Conservation (phyloP, 2,888 invertebrate species). For the Camptogramma bilineatum region DNA sequence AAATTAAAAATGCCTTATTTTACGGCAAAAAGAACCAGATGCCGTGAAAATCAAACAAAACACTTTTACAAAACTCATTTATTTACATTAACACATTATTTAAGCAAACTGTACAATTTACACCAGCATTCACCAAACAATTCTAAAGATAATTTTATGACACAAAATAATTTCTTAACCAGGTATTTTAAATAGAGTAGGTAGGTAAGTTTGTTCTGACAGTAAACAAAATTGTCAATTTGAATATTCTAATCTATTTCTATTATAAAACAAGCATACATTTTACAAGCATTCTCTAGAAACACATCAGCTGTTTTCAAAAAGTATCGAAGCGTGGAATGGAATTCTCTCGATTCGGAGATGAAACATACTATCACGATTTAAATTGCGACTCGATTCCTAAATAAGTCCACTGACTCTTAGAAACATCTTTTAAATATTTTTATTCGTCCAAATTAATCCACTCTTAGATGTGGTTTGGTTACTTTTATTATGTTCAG, state of each 20-base stretch:
- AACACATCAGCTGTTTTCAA: background rate
- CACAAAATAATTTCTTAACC: background rate
- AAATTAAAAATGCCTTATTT: too few species aligned
- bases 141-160: background rate
- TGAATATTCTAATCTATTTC: too few species aligned
- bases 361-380: background rate
- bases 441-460: too few species aligned
- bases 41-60: background rate
- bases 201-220: background rate
- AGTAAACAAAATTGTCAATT: too few species aligned
- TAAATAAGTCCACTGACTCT: background rate
- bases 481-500: too few species aligned
- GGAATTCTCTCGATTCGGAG: background rate
- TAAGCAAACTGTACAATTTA: conserved; percentile 1
- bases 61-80: background rate
- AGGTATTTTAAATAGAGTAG: background rate
- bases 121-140: background rate
- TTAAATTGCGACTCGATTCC: background rate
- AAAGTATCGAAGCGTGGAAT: background rate
- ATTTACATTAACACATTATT: background rate
- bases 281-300: background rate
- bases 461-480: background rate
- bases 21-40: background rate
- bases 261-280: background rate
- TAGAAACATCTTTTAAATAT: background rate